Evolutionary conservation across 2,888 invertebrate genomes (phyloP), one percentile per base, ranked within the genome.

Genomic region (Eilema griseolum): DNA sequence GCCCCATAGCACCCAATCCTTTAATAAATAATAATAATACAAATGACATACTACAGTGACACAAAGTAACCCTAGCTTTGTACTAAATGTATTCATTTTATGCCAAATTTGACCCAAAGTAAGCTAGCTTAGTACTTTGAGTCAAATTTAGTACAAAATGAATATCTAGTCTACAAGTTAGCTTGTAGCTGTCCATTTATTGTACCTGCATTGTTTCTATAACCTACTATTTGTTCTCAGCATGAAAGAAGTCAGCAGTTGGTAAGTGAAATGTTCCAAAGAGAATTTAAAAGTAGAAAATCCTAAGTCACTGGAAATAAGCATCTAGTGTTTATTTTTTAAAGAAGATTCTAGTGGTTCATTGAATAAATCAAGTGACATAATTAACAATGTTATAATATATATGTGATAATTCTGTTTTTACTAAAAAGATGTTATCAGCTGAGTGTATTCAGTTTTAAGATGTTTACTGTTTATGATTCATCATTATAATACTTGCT

Each of bases 351-450:
- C 12, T 23, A 24, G 16, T 16, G 14, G 14, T 33, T 2, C 8
- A 24, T 37, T 24, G 24, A 62, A 62, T 37, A 7, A 23, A 23
- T 61, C 23, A 23, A 7, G 20, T 20, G 33, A 23, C 23, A 37
- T 23, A 37, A 33, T 61, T 24, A 61, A 37, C 12, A 23, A 23
- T 37, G 20, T 60, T n/a, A 20, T n/a, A n/a, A n/a, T n/a, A n/a
- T 20, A 10, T 31, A 31, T 31, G 24, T 16, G 52, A 52, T 52
- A 52, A 52, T 52, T 10, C n/a, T n/a, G n/a, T 52, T 52, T n/a
- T 52, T 52, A 52, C n/a, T 52, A 52, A 52, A n/a, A 52, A 52
- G 8, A 52, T 52, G n/a, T 52, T 52, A 46, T 52, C 52, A 52
- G n/a, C n/a, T 52, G 46, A 20, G 46, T 46, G n/a, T 52, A 46